Percentiles rank a stretch among this genome's conserved stretches.
phyloP scores from a whole-genome alignment of 2,113 vertebrate species.

The Danionella cerebrum region DNA sequence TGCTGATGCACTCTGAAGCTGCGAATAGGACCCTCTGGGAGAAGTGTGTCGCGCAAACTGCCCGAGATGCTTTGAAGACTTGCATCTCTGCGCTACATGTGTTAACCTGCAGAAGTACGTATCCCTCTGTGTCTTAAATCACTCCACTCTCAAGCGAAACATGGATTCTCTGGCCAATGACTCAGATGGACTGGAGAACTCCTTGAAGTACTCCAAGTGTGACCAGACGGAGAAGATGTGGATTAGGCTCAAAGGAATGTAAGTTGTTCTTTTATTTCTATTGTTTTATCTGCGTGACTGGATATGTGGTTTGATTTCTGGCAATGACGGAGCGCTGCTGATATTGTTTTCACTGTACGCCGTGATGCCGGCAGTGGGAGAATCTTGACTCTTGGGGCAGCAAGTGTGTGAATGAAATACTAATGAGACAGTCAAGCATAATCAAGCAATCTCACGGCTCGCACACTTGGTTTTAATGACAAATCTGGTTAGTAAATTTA shows the following conservation, averaged over 20 bases:
- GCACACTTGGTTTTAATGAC: background rate
- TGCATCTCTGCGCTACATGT: slow-evolving; percentile 20
- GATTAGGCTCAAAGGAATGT: slow-evolving; percentile 52
- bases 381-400: slow-evolving; percentile 9
- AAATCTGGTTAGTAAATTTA: background rate
- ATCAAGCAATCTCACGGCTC: background rate
- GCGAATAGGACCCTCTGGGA: slow-evolving; percentile 17
- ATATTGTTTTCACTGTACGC: background rate
- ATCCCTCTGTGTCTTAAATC: slow-evolving; percentile 19
- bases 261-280: slow-evolving; percentile 29
- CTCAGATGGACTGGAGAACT: slow-evolving; percentile 45
- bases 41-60: slow-evolving; percentile 1
- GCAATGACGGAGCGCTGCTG: background rate
- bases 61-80: slow-evolving; percentile 34
- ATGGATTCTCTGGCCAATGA: slow-evolving; percentile 41
- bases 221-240: slow-evolving; percentile 53
- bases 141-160: background rate
- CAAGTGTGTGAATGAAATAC: slow-evolving; percentile 15
- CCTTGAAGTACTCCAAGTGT: slow-evolving; percentile 43
- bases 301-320: background rate
- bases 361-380: slow-evolving; percentile 22
- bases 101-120: slow-evolving; percentile 29
- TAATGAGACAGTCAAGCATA: slow-evolving; percentile 5
- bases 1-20: slow-evolving; percentile 24
- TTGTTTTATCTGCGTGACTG: background rate